These are phyloP conservation scores for Philopotamus ludificatus DNA, from an alignment of 1,140 invertebrate species.

Conservation along the genomic window DNA sequence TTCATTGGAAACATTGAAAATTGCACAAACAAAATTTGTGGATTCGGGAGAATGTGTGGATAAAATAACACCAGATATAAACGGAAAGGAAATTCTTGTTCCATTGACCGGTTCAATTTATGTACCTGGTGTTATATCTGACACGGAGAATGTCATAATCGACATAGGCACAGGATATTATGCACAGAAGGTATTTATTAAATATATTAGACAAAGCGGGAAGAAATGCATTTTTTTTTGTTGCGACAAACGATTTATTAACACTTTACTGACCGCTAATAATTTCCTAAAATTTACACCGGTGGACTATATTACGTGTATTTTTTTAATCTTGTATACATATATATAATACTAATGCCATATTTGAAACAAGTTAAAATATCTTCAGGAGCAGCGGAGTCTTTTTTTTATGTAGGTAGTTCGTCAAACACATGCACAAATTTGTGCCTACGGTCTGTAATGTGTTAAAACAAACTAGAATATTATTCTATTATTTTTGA, in stretches of 20 bases:
- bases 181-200: constrained; percentile 73
- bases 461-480: too few species aligned
- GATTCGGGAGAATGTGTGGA: constrained; percentile 84
- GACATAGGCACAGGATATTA: constrained; percentile 96
- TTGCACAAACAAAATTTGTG: constrained; percentile 86
- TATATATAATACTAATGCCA: too few species aligned
- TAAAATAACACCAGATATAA: constrained; percentile 69
- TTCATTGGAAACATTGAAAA: constrained; percentile 83
- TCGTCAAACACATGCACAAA: too few species aligned
- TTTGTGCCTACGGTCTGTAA: too few species aligned
- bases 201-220: background rate
- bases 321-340: too few species aligned
- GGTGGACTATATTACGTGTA: too few species aligned
- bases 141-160: constrained; percentile 82
- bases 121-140: constrained; percentile 81
- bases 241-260: background rate
- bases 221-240: background rate
- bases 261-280: too few species aligned
- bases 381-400: too few species aligned
- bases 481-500: too few species aligned
- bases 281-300: too few species aligned
- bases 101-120: constrained; percentile 94
- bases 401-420: too few species aligned
- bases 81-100: constrained; percentile 83
- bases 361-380: too few species aligned